Percentiles rank a stretch among this genome's conserved stretches.
These are phyloP conservation scores for Odontesthes bonariensis DNA, from an alignment of 2,113 vertebrate genomes.

Conservation along the genomic window DNA sequence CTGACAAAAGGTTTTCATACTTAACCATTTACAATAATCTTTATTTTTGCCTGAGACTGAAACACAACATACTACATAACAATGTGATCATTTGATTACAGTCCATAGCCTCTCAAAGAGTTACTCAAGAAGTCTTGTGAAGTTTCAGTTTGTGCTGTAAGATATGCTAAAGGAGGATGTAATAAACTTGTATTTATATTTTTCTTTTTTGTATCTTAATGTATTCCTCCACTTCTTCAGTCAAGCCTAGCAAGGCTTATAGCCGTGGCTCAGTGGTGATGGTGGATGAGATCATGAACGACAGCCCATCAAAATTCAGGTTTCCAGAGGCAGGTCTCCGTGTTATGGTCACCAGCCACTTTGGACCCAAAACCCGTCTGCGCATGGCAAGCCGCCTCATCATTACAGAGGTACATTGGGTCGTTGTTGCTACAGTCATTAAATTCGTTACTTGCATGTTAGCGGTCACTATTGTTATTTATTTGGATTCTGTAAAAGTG, in stretches of 20 bases:
- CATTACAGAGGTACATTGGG: conserved; percentile 91
- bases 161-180: too few relatives aligned
- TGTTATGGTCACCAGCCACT: conserved; percentile 97
- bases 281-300: conserved; percentile 96
- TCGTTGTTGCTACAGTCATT: conserved; percentile 6
- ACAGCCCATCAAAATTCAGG: conserved; percentile 93
- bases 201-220: not conserved
- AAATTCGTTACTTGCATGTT: not conserved
- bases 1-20: too few relatives aligned
- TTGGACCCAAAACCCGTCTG: conserved; percentile 94
- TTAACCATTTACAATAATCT: too few relatives aligned
- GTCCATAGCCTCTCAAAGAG: too few relatives aligned
- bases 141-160: not conserved
- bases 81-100: not conserved
- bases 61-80: not conserved
- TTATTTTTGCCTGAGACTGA: not conserved
- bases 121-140: too few relatives aligned
- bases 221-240: conserved; percentile 66
- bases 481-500: not conserved
- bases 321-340: conserved; percentile 95
- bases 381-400: conserved; percentile 97
- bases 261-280: conserved; percentile 91
- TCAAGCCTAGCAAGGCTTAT: conserved; percentile 88
- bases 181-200: not conserved
- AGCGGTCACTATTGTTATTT: too few relatives aligned